Conservation (phyloP, 2,113 vertebrate genomes). For the Carlito syrichta region DNA sequence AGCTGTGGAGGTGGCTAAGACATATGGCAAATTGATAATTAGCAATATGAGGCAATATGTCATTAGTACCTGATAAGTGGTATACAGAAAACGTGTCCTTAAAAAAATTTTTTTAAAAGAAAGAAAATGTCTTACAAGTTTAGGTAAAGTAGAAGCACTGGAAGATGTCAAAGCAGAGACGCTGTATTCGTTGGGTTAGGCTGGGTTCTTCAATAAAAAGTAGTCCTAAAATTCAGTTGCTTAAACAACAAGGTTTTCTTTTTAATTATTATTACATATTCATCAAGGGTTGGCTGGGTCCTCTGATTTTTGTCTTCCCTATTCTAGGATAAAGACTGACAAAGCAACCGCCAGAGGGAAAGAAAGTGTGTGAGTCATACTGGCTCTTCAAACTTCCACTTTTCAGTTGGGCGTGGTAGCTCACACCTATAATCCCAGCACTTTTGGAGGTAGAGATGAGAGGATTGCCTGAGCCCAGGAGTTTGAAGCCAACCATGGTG, state of each 20-base stretch:
- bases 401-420: no score
- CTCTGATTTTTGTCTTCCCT: conserved; percentile 11
- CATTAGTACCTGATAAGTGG: background rate
- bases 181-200: background rate
- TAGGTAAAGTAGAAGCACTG: background rate
- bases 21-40: background rate
- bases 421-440: no score
- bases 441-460: no score
- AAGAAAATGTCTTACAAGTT: background rate
- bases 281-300: background rate
- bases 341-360: background rate
- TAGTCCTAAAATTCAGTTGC: background rate
- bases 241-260: conserved; percentile 10
- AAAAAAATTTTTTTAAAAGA: no score
- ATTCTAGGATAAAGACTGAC: conserved; percentile 31
- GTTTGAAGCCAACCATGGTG: no score
- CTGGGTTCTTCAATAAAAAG: background rate
- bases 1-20: background rate
- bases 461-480: no score
- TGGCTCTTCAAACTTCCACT: background rate
- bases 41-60: background rate
- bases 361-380: background rate
- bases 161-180: background rate
- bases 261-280: background rate
- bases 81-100: conserved; percentile 10